Percentiles rank a stretch among this genome's conserved stretches.
These are phyloP conservation scores for Pelobates cultripes DNA, from an alignment of 2,797 vertebrate species.

Conservation along the genomic window DNA sequence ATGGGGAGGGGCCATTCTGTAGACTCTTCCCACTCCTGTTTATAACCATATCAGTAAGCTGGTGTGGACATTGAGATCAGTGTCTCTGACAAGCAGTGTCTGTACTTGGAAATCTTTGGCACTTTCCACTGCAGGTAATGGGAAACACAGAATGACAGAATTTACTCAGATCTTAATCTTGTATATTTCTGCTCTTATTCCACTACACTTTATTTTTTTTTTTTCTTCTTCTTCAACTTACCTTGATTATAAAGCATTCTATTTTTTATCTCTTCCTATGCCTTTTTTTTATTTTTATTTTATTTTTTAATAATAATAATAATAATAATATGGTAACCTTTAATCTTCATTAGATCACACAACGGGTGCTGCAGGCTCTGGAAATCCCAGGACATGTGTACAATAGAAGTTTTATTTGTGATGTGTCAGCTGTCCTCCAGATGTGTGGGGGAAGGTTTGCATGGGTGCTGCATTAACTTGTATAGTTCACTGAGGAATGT, in stretches of 20 bases:
- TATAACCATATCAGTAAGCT: slow-evolving; percentile 21
- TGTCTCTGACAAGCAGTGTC: slow-evolving; percentile 16
- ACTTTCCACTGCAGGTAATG: slow-evolving; percentile 17
- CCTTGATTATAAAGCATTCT: too few relatives aligned
- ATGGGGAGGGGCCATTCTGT: slow-evolving; percentile 8
- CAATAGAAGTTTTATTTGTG: not conserved
- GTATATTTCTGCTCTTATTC: not conserved
- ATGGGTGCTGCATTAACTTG: too few relatives aligned
- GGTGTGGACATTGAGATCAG: slow-evolving; percentile 12
- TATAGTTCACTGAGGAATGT: not conserved
- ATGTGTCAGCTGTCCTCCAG: slow-evolving; percentile 16
- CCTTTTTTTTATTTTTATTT: not conserved
- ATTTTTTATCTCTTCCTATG: too few relatives aligned
- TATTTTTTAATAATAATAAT: too few relatives aligned
- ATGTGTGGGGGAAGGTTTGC: slow-evolving; percentile 28
- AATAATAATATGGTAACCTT: slow-evolving; percentile 10
- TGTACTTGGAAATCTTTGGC: not conserved
- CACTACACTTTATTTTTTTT: not conserved
- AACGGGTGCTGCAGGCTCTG: not conserved
- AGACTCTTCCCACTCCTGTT: slow-evolving; percentile 18
- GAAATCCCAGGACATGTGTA: too few relatives aligned
- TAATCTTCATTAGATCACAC: slow-evolving; percentile 13
- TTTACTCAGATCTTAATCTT: not conserved
- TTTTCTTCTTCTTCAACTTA: not conserved
- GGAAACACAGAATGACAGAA: not conserved